Evolutionary conservation across 2,888 invertebrate genomes (phyloP).

Genomic region (Agrotis exclamationis): DNA sequence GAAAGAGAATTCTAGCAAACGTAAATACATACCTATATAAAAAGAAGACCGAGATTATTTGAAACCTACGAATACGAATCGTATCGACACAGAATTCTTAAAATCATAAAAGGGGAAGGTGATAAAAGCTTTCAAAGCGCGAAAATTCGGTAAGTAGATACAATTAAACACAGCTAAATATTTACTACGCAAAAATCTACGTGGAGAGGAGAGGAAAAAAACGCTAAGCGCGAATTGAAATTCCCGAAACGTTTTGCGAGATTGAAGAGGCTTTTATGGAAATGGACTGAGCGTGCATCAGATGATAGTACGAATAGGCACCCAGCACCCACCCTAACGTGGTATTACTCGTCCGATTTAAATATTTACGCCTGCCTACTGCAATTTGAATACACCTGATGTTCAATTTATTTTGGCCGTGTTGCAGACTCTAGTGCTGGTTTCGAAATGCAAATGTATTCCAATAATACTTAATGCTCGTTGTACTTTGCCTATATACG

Average conservation of each 20-base stretch:
- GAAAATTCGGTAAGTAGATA: constrained; percentile 22
- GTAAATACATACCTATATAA: not conserved
- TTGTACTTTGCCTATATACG: constrained; percentile 21
- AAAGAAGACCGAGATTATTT: not conserved
- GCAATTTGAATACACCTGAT: constrained; percentile 86
- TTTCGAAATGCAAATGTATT: constrained; percentile 68
- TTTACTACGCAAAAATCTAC: constrained; percentile 68
- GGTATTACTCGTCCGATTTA: constrained; percentile 82
- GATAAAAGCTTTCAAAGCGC: constrained; percentile 8
- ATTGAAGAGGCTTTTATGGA: constrained; percentile 91
- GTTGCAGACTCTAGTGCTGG: constrained; percentile 60
- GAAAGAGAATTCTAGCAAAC: not conserved
- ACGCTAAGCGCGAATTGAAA: constrained; percentile 89
- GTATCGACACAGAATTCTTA: not conserved
- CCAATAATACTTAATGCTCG: constrained; percentile 56
- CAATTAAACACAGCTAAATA: constrained; percentile 65
- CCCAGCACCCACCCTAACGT: constrained; percentile 73
- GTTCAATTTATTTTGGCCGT: constrained; percentile 77
- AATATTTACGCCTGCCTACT: constrained; percentile 84
- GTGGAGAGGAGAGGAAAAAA: constrained; percentile 74
- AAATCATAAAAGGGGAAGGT: not conserved
- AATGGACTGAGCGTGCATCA: constrained; percentile 88
- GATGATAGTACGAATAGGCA: constrained; percentile 77
- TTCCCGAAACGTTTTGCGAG: constrained; percentile 89
- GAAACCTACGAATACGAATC: not conserved